A percentile compares a stretch with the other conserved stretches of the same genome.
These are phyloP conservation scores for Taphrorychus bicolor DNA, from an alignment of 2,888 invertebrate genomes.

Conservation along the genomic window DNA sequence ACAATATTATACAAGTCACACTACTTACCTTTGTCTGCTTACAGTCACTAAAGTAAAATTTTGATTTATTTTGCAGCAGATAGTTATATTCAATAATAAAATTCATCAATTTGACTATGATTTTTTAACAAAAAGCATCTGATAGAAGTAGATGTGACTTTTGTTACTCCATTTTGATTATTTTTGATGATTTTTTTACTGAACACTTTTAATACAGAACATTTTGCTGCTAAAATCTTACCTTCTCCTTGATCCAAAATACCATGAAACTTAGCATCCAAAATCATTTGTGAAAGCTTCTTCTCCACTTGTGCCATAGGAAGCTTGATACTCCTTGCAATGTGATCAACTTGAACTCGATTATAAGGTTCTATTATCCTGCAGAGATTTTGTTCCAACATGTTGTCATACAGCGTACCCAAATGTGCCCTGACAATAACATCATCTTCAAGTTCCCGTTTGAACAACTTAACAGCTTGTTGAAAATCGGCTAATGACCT, in stretches of 20 bases:
- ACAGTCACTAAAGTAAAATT: not conserved
- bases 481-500: constrained; percentile 98
- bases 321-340: constrained; percentile 89
- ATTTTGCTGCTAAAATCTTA: too few relatives aligned
- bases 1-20: not conserved
- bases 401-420: constrained; percentile 95
- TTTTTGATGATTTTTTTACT: too few relatives aligned
- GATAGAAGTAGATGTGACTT: too few relatives aligned
- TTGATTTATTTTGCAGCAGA: too few relatives aligned
- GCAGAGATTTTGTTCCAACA: constrained; percentile 99
- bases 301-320: constrained; percentile 94
- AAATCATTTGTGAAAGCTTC: constrained; percentile 99
- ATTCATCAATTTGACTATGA: too few relatives aligned
- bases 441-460: constrained; percentile 91
- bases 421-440: constrained; percentile 97
- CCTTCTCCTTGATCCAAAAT: constrained; percentile 98
- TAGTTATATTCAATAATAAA: too few relatives aligned
- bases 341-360: constrained; percentile 91
- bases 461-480: constrained; percentile 83
- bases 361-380: constrained; percentile 99
- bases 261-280: constrained; percentile 97
- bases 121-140: too few relatives aligned
- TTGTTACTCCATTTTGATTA: too few relatives aligned
- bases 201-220: too few relatives aligned
- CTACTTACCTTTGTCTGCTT: too few relatives aligned